Percentiles rank a stretch among this genome's conserved stretches.
Evolutionary conservation across 2,888 invertebrate genomes (phyloP).

Genomic region (Himalopsyche anomala): DNA sequence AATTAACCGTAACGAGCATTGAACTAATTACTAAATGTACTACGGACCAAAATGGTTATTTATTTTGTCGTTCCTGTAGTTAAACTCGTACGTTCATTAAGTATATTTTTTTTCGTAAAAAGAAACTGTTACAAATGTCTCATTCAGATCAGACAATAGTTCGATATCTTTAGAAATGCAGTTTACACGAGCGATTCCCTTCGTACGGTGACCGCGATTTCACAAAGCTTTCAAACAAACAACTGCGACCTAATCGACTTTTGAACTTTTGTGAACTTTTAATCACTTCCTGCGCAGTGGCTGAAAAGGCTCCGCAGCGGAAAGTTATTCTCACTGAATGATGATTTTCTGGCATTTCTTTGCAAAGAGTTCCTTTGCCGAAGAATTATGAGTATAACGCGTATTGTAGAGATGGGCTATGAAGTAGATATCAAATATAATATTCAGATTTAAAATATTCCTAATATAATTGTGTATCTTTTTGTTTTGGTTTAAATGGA

Average conservation of each 20-base stretch:
- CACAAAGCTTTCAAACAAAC: conserved; percentile 4
- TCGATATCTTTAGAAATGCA: background rate
- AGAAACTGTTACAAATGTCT: too few species aligned
- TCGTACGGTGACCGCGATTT: background rate
- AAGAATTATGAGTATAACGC: background rate
- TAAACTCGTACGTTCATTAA: too few species aligned
- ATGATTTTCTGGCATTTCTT: conserved; percentile 11
- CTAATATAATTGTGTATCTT: too few species aligned
- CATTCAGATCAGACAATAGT: too few species aligned
- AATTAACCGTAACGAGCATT: too few species aligned
- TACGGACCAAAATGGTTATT: too few species aligned
- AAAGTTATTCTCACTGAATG: conserved; percentile 34
- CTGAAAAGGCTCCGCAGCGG: background rate
- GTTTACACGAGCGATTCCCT: background rate
- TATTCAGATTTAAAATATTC: too few species aligned
- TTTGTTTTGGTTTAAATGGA: too few species aligned
- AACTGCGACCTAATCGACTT: conserved; percentile 21
- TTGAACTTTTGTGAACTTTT: conserved; percentile 10
- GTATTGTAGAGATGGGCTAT: background rate
- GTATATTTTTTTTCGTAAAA: too few species aligned
- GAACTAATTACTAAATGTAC: too few species aligned
- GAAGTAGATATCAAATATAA: background rate
- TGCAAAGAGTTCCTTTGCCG: conserved; percentile 13
- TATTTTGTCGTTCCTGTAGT: too few species aligned
- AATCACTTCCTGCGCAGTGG: conserved; percentile 10